Percentiles rank a stretch among this genome's conserved stretches.
These are phyloP conservation scores for Harpalus rubripes DNA, from an alignment of 2,888 invertebrate species.

Conservation along the genomic window DNA sequence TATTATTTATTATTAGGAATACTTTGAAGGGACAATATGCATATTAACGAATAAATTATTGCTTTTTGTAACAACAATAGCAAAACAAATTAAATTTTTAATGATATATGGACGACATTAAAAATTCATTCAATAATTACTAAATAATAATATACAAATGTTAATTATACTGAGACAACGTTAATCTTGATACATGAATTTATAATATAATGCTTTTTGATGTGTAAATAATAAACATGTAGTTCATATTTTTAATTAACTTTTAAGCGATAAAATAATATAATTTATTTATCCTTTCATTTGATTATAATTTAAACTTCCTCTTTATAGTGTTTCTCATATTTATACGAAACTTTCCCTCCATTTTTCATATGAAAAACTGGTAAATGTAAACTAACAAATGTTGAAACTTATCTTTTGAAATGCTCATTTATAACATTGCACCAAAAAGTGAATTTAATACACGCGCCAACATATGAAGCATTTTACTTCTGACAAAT, in stretches of 20 bases:
- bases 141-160: background rate
- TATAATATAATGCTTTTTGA: background rate
- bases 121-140: background rate
- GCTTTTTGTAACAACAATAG: background rate
- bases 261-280: background rate
- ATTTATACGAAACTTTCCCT: background rate
- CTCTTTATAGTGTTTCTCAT: background rate
- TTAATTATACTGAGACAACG: background rate
- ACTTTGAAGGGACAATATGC: no score
- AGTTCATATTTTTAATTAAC: background rate
- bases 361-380: background rate
- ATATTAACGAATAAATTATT: no score
- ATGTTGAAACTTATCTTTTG: background rate
- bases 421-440: background rate
- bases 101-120: background rate
- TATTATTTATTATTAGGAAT: no score
- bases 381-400: background rate
- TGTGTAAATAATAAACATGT: background rate
- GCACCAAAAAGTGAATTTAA: constrained; percentile 19
- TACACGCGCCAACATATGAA: constrained; percentile 26
- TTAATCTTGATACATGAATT: background rate
- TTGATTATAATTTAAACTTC: background rate
- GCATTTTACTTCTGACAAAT: constrained; percentile 30
- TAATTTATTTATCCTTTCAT: background rate
- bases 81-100: background rate